These are phyloP conservation scores for Corythornis madagascariensis DNA, from an alignment of 2,113 vertebrate genomes.

Conservation along the genomic window DNA sequence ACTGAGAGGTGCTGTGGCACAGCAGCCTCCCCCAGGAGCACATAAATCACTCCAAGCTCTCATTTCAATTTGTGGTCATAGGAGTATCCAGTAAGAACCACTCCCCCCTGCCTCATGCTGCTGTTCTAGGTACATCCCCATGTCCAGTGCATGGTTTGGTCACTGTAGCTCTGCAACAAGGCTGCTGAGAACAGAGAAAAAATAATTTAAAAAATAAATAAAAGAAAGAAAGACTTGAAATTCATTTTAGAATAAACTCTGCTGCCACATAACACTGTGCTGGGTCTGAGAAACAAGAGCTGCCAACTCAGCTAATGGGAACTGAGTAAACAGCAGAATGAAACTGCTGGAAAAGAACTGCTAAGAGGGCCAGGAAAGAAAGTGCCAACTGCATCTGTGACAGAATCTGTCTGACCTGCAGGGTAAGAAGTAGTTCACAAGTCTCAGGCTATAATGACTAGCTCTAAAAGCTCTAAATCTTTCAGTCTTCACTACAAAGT, in stretches of 20 bases:
- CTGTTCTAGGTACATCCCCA: not conserved
- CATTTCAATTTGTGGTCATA: not conserved
- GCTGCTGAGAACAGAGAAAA: not conserved
- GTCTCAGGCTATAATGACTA: not conserved
- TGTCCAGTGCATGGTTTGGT: not conserved
- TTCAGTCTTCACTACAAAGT: slow-evolving; percentile 4
- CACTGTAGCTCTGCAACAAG: not conserved
- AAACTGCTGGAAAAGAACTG: slow-evolving; percentile 8
- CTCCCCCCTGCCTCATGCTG: not conserved
- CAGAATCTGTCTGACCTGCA: not conserved
- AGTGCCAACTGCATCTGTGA: not conserved
- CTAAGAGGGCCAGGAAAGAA: not conserved
- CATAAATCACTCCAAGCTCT: not conserved
- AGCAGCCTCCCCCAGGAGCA: not conserved
- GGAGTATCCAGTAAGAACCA: not conserved
- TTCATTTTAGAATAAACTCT: not conserved
- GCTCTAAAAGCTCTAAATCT: not conserved
- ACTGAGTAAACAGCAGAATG: not conserved
- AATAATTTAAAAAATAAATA: not conserved
- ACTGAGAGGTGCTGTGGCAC: not conserved
- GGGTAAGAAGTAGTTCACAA: not conserved
- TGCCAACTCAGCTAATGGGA: not conserved
- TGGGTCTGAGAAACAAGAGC: not conserved
- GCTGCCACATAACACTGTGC: not conserved
- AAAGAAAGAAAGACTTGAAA: not conserved